phyloP scores from a whole-genome alignment of 2,113 vertebrate genomes.

The Chloropsis cyanopogon region DNA sequence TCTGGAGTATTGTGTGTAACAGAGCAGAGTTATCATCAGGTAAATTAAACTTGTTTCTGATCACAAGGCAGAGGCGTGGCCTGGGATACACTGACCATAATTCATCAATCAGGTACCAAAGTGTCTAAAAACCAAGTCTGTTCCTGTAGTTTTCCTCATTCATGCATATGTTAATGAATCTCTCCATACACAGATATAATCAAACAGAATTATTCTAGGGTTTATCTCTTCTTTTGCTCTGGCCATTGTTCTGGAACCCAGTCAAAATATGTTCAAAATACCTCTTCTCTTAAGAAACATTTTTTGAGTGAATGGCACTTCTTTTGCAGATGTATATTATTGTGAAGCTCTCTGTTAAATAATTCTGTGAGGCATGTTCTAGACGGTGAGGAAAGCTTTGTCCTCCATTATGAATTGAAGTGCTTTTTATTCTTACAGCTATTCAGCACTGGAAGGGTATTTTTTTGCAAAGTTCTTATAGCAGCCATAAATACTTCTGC shows the following conservation, averaged over 20 bases:
- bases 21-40: neutral
- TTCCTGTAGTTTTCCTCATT: neutral
- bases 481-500: neutral
- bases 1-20: neutral
- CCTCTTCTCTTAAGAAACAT: neutral
- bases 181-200: neutral
- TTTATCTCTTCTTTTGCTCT: neutral
- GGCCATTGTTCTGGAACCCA: neutral
- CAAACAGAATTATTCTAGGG: neutral
- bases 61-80: neutral
- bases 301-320: neutral
- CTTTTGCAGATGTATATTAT: neutral
- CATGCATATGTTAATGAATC: neutral
- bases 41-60: neutral
- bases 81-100: neutral
- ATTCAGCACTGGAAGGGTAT: neutral
- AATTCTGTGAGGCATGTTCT: neutral
- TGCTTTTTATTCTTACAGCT: neutral
- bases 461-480: neutral
- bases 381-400: neutral
- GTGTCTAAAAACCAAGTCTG: neutral
- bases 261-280: neutral
- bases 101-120: neutral
- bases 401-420: neutral
- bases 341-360: neutral